phyloP scores from a whole-genome alignment of 2,888 invertebrate genomes.

The Agriotes lineatus region DNA sequence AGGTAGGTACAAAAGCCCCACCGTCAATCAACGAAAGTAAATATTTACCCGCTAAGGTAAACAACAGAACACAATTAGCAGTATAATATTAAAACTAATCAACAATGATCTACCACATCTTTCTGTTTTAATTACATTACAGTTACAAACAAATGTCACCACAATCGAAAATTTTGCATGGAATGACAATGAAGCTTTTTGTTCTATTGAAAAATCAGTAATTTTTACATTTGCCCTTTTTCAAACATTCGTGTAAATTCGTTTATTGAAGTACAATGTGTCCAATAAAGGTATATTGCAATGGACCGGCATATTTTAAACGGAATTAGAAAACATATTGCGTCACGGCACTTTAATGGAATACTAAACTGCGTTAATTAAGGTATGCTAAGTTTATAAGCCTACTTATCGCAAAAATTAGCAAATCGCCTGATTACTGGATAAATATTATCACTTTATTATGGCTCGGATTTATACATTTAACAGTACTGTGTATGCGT shows the following conservation, averaged over 20 bases:
- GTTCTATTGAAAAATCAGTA: neutral
- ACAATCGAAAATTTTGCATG: neutral
- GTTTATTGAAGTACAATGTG: too few relatives aligned
- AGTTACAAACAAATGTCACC: neutral
- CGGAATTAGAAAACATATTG: slow-evolving; percentile 24
- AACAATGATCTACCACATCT: slow-evolving; percentile 5
- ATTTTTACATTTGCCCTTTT: neutral
- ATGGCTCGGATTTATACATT: too few relatives aligned
- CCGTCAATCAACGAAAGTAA: too few relatives aligned
- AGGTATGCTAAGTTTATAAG: too few relatives aligned
- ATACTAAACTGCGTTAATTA: neutral
- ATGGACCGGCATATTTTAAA: too few relatives aligned
- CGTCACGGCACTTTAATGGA: neutral
- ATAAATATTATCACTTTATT: too few relatives aligned
- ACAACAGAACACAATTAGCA: neutral
- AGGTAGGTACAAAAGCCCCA: too few relatives aligned
- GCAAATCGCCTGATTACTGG: too few relatives aligned
- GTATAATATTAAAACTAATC: neutral
- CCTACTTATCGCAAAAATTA: too few relatives aligned
- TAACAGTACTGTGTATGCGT: too few relatives aligned
- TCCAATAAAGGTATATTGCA: too few relatives aligned
- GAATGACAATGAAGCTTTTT: slow-evolving; percentile 1
- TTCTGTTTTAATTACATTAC: slow-evolving; percentile 1
- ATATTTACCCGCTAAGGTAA: neutral
- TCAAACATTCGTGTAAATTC: neutral